phyloP scores from a whole-genome alignment of 2,888 invertebrate species.

The Chloromyia formosa region DNA sequence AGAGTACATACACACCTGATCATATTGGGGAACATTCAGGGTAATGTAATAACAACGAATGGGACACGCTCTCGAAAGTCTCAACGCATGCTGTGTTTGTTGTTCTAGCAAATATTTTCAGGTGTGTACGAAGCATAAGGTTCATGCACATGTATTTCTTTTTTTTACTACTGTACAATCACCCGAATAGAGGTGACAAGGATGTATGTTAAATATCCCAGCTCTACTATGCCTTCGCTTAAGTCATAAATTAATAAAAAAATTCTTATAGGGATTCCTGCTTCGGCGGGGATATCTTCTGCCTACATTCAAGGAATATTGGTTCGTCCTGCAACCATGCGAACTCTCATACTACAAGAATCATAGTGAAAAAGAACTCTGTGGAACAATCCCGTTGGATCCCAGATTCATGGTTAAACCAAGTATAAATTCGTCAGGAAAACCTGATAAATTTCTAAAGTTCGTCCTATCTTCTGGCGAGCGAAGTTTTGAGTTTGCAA shows the following conservation, averaged over 20 bases:
- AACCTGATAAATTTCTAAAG: conserved; percentile 66
- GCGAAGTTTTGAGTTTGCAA: conserved; percentile 76
- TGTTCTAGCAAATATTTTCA: neutral
- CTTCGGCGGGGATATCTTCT: conserved; percentile 79
- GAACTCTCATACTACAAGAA: conserved; percentile 79
- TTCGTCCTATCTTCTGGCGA: conserved; percentile 76
- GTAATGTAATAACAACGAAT: no score
- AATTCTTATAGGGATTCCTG: conserved; percentile 78
- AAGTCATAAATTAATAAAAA: no score
- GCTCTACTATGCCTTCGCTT: no score
- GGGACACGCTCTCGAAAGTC: no score
- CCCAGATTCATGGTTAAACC: conserved; percentile 73
- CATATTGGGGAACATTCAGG: no score
- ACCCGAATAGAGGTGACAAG: no score
- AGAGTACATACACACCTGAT: no score
- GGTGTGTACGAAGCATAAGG: no score
- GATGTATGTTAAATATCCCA: no score
- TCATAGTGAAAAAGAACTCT: conserved; percentile 74
- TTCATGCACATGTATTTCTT: no score
- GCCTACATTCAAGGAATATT: conserved; percentile 80
- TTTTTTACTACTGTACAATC: no score
- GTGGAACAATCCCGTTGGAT: conserved; percentile 73
- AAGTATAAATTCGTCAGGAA: conserved; percentile 64
- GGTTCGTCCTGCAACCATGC: conserved; percentile 81
- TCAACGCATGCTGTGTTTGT: no score